Evolutionary conservation across 2,797 vertebrate genomes (phyloP), one percentile per base, ranked within the genome.

Genomic region (Amphiprion clarkii): DNA sequence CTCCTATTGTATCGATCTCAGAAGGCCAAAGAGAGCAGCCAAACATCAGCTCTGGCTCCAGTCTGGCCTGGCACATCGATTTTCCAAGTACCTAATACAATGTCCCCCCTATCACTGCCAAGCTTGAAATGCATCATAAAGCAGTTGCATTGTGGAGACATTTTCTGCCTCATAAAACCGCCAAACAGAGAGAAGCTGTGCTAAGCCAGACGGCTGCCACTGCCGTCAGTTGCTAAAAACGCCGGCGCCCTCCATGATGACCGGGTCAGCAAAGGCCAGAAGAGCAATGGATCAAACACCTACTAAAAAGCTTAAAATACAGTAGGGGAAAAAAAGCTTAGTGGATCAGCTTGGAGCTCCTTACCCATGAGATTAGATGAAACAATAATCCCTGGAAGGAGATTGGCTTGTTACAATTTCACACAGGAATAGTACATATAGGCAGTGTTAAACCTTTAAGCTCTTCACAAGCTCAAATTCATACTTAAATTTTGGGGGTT

Each of bases 141-240:
- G 71, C 82, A 65, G 81, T 90, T 76, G 79, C 75, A 83, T 68
- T 63, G 71, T 67, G 44, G 82, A 71, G 70, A 63, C 60, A 81
- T 88, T 89, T 91, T 85, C 84, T 83, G 86, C 78, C 69, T 82
- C 88, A 74, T 91, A 83, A 88, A 87, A 80, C 73, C 84, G 61
- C 78, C 84, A 84, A 90, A 84, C 82, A 87, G 68, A 79, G 57
- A 86, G 76, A 56, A 72, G 64, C 59, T 40, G 52, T 46, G 71
- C 73, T 76, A 61, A 77, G 69, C 64, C 65, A 79, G 74, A 61
- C n/a, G 14, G 70, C 72, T 70, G 64, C 23, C 61, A 70, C 55
- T 48, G 66, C 31, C 49, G 67, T 42, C 44, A 62, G 58, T 36
- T 68, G 74, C 74, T 72, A 6, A 65, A 73, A 75, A 63, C 5